Evolutionary conservation across 1,140 invertebrate species (phyloP).

Genomic region (Anadara kagoshimensis): DNA sequence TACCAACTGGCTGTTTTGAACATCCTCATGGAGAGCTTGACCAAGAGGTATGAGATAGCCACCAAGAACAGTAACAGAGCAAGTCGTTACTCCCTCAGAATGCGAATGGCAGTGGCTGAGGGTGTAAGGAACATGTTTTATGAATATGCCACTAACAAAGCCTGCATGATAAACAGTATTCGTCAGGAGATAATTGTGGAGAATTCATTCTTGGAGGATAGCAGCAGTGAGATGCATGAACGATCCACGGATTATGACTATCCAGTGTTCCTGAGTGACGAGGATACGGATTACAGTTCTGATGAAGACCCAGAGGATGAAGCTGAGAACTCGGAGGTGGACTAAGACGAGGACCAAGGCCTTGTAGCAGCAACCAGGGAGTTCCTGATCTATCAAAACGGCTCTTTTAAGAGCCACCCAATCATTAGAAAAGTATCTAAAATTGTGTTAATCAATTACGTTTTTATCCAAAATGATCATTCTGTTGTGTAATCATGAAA

Average conservation of each 20-base stretch:
- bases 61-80: constrained; percentile 21
- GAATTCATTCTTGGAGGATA: constrained; percentile 34
- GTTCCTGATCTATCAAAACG: too few species aligned
- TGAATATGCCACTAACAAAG: constrained; percentile 42
- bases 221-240: neutral
- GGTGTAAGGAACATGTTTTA: constrained; percentile 47
- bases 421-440: too few species aligned
- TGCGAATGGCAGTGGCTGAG: constrained; percentile 42
- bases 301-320: constrained; percentile 20
- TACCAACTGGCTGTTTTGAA: constrained; percentile 30
- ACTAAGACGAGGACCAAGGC: too few species aligned
- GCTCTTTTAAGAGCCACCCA: too few species aligned
- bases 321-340: neutral
- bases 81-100: constrained; percentile 38
- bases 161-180: constrained; percentile 28
- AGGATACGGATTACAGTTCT: constrained; percentile 21
- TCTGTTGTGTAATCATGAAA: too few species aligned
- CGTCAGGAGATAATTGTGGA: constrained; percentile 41
- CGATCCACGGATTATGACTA: constrained; percentile 17
- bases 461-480: too few species aligned
- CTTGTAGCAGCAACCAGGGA: too few species aligned
- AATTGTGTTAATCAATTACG: too few species aligned
- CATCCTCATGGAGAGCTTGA: constrained; percentile 26
- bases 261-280: constrained; percentile 19
- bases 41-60: constrained; percentile 31